Evolutionary conservation across 1,140 invertebrate species (phyloP).

Genomic region (Drosophila mayri): DNA sequence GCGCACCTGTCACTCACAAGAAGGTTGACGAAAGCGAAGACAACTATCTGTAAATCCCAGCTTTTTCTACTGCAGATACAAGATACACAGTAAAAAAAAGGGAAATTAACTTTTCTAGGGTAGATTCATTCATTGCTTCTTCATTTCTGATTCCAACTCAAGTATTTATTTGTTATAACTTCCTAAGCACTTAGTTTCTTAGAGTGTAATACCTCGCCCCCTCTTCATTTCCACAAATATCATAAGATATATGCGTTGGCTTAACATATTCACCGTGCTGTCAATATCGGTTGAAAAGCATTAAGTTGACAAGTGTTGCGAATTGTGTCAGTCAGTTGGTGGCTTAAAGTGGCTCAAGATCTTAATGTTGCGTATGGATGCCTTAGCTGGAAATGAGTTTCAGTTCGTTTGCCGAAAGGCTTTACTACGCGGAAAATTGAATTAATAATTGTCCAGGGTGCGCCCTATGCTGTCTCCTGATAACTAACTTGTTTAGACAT

Average conservation of each 20-base stretch:
- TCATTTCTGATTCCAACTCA: too few relatives aligned
- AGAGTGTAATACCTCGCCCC: conserved; percentile 6
- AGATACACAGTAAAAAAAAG: background rate
- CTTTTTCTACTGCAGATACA: too few relatives aligned
- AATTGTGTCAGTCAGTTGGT: conserved; percentile 62
- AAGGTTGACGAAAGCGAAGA: conserved; percentile 51
- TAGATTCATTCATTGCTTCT: too few relatives aligned
- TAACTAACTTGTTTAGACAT: background rate
- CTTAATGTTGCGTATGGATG: conserved; percentile 44
- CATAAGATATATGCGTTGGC: conserved; percentile 44
- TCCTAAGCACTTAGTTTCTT: background rate
- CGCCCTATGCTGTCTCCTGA: background rate
- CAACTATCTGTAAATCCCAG: conserved; percentile 17
- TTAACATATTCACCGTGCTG: conserved; percentile 67
- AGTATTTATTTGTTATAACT: too few relatives aligned
- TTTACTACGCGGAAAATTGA: conserved; percentile 42
- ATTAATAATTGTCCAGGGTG: conserved; percentile 36
- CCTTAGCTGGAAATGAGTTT: conserved; percentile 43
- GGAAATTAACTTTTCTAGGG: too few relatives aligned
- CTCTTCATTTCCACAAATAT: conserved; percentile 25
- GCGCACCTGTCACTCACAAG: conserved; percentile 56
- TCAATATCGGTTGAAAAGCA: conserved; percentile 68
- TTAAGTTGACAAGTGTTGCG: conserved; percentile 77
- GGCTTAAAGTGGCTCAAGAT: conserved; percentile 61
- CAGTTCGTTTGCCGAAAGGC: conserved; percentile 43